Conservation (phyloP, 2,113 vertebrate species). For the Chascanopsetta lugubris region DNA sequence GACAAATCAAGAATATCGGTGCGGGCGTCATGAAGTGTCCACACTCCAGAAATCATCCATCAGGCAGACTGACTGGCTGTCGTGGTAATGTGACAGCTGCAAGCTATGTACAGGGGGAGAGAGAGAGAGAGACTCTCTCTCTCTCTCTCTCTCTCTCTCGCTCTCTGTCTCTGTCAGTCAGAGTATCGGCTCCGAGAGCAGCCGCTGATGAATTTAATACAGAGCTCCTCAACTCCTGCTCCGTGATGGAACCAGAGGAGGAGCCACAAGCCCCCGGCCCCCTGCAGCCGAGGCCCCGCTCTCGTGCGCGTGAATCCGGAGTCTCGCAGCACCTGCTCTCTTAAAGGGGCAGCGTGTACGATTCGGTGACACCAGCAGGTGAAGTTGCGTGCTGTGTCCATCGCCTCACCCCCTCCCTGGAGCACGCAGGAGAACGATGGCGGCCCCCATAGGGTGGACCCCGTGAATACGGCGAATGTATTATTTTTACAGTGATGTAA, state of each 20-base stretch:
- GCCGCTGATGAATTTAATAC: constrained; percentile 42
- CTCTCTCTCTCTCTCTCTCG: background rate
- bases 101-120: constrained; percentile 14
- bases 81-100: constrained; percentile 15
- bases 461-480: no score
- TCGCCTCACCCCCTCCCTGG: background rate
- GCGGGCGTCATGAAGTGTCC: constrained; percentile 12
- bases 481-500: no score
- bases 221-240: constrained; percentile 32
- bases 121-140: background rate
- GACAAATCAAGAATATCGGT: constrained; percentile 31
- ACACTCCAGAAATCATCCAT: constrained; percentile 33
- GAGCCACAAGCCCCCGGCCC: constrained; percentile 38
- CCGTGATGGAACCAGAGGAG: constrained; percentile 32
- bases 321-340: constrained; percentile 40
- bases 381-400: constrained; percentile 42
- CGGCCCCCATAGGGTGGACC: no score
- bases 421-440: no score
- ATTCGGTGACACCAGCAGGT: no score
- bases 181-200: constrained; percentile 31
- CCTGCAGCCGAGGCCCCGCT: constrained; percentile 33
- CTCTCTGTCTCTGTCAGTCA: constrained; percentile 31
- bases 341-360: constrained; percentile 33
- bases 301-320: constrained; percentile 56
- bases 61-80: constrained; percentile 25